These are phyloP conservation scores for Sialis fuliginosa DNA, from an alignment of 2,888 invertebrate genomes.

Conservation along the genomic window DNA sequence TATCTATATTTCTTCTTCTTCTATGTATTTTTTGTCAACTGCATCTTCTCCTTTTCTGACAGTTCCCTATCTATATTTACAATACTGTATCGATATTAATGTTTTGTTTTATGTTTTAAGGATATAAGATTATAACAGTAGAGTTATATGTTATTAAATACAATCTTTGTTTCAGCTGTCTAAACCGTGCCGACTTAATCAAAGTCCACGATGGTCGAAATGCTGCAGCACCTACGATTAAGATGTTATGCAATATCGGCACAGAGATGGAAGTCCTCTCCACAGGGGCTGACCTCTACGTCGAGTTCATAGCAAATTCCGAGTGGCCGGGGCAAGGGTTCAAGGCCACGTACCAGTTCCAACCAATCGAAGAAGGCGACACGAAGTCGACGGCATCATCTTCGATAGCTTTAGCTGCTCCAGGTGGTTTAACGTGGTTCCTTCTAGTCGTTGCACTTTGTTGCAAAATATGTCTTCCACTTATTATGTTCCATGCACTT, in stretches of 20 bases:
- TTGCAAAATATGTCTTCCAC: too few relatives aligned
- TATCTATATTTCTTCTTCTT: too few relatives aligned
- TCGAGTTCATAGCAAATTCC: constrained; percentile 75
- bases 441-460: too few relatives aligned
- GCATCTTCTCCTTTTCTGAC: too few relatives aligned
- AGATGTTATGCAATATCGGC: constrained; percentile 66
- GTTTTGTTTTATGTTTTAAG: not conserved
- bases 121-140: not conserved
- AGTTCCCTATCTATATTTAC: too few relatives aligned
- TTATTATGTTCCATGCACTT: too few relatives aligned
- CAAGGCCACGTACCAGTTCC: constrained; percentile 56
- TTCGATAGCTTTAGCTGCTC: not conserved
- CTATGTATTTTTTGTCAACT: too few relatives aligned
- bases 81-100: too few relatives aligned
- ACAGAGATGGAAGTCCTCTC: constrained; percentile 64
- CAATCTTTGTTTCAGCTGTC: constrained; percentile 37
- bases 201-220: constrained; percentile 71
- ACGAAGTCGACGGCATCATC: not conserved
- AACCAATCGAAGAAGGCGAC: constrained; percentile 35
- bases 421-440: too few relatives aligned
- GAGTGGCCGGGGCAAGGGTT: constrained; percentile 63
- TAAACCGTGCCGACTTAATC: constrained; percentile 67
- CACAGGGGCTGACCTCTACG: constrained; percentile 61
- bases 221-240: constrained; percentile 54
- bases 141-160: not conserved